Conservation (phyloP, 2,888 invertebrate species). For the Eustalomyia histrio region DNA sequence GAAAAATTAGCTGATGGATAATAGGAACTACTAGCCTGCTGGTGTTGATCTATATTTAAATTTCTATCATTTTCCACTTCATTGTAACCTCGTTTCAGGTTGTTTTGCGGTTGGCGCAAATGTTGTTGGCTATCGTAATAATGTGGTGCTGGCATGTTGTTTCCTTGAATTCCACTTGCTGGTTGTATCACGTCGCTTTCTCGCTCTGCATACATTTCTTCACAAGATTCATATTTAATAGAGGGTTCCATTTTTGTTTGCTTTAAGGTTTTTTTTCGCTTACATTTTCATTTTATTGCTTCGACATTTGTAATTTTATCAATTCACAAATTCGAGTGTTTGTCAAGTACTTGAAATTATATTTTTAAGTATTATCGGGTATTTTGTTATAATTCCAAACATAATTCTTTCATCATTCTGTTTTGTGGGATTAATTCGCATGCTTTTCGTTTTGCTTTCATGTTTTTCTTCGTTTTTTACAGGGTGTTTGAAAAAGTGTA, state of each 20-base stretch:
- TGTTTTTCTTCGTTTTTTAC: not conserved
- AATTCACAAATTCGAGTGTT: not conserved
- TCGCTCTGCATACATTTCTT: constrained; percentile 58
- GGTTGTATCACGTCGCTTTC: not conserved
- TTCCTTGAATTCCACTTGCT: not conserved
- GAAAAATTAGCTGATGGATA: constrained; percentile 13
- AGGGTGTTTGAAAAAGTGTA: not conserved
- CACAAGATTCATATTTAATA: constrained; percentile 67
- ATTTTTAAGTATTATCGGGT: constrained; percentile 32
- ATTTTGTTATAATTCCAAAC: constrained; percentile 31
- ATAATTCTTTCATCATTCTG: constrained; percentile 25
- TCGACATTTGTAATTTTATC: not conserved
- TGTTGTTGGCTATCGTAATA: constrained; percentile 8
- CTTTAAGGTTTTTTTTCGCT: not conserved
- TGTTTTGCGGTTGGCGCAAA: not conserved
- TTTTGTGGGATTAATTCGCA: constrained; percentile 14
- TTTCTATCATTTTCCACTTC: constrained; percentile 20
- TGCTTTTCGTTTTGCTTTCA: not conserved
- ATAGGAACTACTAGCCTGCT: constrained; percentile 6
- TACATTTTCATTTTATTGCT: not conserved
- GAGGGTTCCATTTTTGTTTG: constrained; percentile 64
- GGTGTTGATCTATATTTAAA: constrained; percentile 1
- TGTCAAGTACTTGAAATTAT: constrained; percentile 23
- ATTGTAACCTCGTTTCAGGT: constrained; percentile 18
- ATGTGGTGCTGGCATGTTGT: not conserved